Percentiles rank a stretch among this genome's conserved stretches.
These are phyloP conservation scores for Volucella inanis DNA, from an alignment of 2,888 invertebrate species.

Conservation along the genomic window DNA sequence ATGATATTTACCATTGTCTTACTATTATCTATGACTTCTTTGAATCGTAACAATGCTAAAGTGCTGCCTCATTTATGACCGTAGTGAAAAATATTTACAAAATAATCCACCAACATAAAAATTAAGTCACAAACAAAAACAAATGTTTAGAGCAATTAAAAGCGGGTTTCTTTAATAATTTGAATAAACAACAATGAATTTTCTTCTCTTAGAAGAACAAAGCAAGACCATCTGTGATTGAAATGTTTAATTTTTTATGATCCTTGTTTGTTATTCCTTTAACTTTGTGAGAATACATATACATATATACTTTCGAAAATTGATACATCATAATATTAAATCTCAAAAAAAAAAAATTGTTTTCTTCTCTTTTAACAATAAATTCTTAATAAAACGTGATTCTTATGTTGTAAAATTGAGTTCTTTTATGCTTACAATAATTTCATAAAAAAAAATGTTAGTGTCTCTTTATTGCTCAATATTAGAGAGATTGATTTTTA, in stretches of 20 bases:
- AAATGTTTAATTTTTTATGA: constrained; percentile 8
- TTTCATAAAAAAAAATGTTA: neutral
- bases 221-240: neutral
- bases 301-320: constrained; percentile 50
- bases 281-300: constrained; percentile 36
- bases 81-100: neutral
- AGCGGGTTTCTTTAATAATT: constrained; percentile 66
- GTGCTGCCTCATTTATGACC: too few relatives aligned
- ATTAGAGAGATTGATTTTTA: constrained; percentile 1
- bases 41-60: too few relatives aligned
- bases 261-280: neutral
- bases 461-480: neutral
- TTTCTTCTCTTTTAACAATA: constrained; percentile 3
- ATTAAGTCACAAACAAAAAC: neutral
- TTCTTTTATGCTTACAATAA: constrained; percentile 45
- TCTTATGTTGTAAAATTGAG: constrained; percentile 32
- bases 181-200: constrained; percentile 61
- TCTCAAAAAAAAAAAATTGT: constrained; percentile 14
- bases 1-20: too few relatives aligned
- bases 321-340: constrained; percentile 35
- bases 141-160: constrained; percentile 41
- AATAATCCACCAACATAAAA: neutral
- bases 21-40: too few relatives aligned
- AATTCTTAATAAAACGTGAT: constrained; percentile 32
- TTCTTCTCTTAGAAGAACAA: neutral